A percentile compares a stretch with the other conserved stretches of the same genome.
Evolutionary conservation across 2,888 invertebrate species (phyloP).

Genomic region (Melanophora roralis): DNA sequence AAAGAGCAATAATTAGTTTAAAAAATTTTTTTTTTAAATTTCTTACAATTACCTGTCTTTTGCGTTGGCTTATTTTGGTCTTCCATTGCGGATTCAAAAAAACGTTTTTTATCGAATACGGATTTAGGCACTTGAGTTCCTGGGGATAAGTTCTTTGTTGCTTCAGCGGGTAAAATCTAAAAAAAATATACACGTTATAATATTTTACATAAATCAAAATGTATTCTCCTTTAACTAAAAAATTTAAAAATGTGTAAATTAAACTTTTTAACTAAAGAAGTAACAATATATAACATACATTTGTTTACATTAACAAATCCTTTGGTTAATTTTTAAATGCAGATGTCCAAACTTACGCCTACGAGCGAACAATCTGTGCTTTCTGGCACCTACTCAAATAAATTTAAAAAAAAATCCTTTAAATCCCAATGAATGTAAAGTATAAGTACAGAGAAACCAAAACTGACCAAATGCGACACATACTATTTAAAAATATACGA

Average conservation of each 20-base stretch:
- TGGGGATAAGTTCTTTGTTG: conserved; percentile 37
- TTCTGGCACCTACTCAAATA: too few species aligned
- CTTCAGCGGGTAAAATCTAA: conserved; percentile 66
- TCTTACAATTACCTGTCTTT: conserved; percentile 87
- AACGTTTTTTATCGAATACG: conserved; percentile 94
- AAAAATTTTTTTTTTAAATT: too few species aligned
- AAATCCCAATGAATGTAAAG: too few species aligned
- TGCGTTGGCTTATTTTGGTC: conserved; percentile 91
- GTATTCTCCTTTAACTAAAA: not conserved
- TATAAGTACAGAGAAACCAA: conserved; percentile 9
- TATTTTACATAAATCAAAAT: not conserved
- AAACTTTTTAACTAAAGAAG: not conserved
- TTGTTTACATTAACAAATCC: conserved; percentile 16
- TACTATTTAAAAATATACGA: not conserved
- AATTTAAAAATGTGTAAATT: too few species aligned
- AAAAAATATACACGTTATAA: conserved; percentile 54
- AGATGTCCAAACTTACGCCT: too few species aligned
- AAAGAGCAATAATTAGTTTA: too few species aligned
- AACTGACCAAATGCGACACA: conserved; percentile 16
- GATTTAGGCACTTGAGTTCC: conserved; percentile 84
- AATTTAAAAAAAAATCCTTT: too few species aligned
- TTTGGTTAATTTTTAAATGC: conserved; percentile 20
- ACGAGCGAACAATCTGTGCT: too few species aligned
- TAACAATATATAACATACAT: not conserved
- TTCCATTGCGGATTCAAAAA: conserved; percentile 97